Evolutionary conservation across 2,888 invertebrate genomes (phyloP).

Genomic region (Eupsilia transversa): DNA sequence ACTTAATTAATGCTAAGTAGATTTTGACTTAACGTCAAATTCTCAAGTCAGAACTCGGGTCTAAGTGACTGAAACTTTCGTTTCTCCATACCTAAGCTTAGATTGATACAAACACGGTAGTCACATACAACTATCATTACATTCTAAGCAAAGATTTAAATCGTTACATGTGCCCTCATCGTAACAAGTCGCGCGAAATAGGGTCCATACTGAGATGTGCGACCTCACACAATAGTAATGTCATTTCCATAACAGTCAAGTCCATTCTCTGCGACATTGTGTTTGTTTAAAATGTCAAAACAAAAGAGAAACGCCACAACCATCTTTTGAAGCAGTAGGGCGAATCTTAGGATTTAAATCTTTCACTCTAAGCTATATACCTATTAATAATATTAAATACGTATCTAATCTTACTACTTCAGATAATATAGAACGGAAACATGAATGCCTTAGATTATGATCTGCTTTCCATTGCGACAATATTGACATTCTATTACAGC

Average conservation of each 20-base stretch:
- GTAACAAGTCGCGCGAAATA: too few species aligned
- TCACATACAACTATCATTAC: conserved; percentile 6
- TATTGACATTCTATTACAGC: conserved; percentile 38
- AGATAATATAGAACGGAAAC: conserved; percentile 31
- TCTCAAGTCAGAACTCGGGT: not conserved
- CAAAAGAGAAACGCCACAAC: too few species aligned
- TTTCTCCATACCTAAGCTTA: not conserved
- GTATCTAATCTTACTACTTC: not conserved
- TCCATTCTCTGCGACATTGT: too few species aligned
- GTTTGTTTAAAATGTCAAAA: too few species aligned
- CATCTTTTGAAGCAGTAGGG: too few species aligned
- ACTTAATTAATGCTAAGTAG: too few species aligned
- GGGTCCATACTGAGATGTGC: too few species aligned
- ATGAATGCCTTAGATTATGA: conserved; percentile 29
- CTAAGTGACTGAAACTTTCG: conserved; percentile 11
- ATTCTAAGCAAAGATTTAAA: not conserved
- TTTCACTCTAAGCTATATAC: too few species aligned
- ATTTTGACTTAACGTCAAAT: not conserved
- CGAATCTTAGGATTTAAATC: too few species aligned
- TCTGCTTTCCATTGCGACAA: conserved; percentile 38
- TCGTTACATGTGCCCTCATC: too few species aligned
- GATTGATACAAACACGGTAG: conserved; percentile 7
- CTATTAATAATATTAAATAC: not conserved
- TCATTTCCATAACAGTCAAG: too few species aligned
- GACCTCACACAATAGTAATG: too few species aligned